phyloP scores from a whole-genome alignment of 2,113 vertebrate genomes.

The Solea senegalensis region DNA sequence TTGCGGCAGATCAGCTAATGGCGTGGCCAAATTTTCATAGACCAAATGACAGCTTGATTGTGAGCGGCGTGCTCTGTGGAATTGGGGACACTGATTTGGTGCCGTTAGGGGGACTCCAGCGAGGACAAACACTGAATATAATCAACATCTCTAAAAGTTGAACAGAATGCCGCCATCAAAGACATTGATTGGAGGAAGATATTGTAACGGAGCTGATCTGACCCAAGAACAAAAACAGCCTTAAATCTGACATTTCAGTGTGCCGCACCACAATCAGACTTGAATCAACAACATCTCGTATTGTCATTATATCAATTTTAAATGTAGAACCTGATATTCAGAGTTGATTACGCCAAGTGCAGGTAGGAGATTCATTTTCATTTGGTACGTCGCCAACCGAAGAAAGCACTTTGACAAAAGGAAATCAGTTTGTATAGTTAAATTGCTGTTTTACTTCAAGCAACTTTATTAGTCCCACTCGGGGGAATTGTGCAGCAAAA shows the following conservation, averaged over 20 bases:
- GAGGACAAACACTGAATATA: slow-evolving; percentile 51
- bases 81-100: slow-evolving; percentile 68
- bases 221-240: slow-evolving; percentile 51
- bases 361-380: background rate
- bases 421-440: background rate
- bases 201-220: slow-evolving; percentile 69
- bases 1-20: slow-evolving; percentile 69
- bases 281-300: slow-evolving; percentile 39
- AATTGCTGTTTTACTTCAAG: background rate
- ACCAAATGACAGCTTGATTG: slow-evolving; percentile 77
- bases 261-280: slow-evolving; percentile 55
- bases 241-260: slow-evolving; percentile 50
- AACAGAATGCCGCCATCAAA: slow-evolving; percentile 44
- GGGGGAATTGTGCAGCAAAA: no score
- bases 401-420: background rate
- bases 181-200: slow-evolving; percentile 63
- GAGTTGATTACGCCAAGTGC: slow-evolving; percentile 30
- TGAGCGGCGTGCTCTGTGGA: slow-evolving; percentile 51
- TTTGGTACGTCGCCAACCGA: background rate
- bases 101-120: slow-evolving; percentile 52
- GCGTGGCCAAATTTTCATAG: slow-evolving; percentile 69
- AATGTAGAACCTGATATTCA: slow-evolving; percentile 21
- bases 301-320: slow-evolving; percentile 26
- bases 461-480: no score
- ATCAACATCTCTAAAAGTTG: slow-evolving; percentile 71